Base-by-base conservation (phyloP, 2,113 vertebrate genomes). In the Solenodon paradoxus region DNA sequence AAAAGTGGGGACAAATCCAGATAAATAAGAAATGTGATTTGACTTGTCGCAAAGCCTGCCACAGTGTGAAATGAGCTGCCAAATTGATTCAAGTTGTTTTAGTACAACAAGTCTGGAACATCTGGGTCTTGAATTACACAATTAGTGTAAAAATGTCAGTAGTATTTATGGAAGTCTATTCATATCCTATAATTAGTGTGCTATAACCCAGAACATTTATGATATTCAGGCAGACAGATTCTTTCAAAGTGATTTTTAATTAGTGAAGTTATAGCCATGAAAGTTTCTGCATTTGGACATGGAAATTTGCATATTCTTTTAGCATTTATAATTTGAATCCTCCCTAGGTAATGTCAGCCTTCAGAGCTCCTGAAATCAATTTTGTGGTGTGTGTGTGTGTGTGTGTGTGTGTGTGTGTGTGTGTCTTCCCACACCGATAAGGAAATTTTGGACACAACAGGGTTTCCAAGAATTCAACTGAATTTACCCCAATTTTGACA, bases 81-180 rank as follows among this genome's bases (percentile, higher is more conserved):
- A 94, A 97, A 96, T 47, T 96, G 96, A 98, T 96, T 98, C 96
- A 95, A 94, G 84, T 93, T 97, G 95, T 97, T 97, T 98, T 96
- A 95, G 88, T 78, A 91, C 88, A 97, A 95, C 51, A 92, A 94
- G 83, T 97, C 75, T 78, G 92, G 93, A 92, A 93, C 77, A 83
- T 63, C 55, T 0, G 16, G 92, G 72, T 95, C 42, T 98, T 94
- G 92, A 96, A 94, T 98, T 98, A 95, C 55, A 69, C 9, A 96
- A 95, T 97, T 97, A 97, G 91, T 82, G 66, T 89, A 93, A 97
- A 96, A 95, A 96, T 94, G 95, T 96, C 86, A 87, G 59, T 89
- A 88, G 88, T 90, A 92, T 97, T 98, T 97, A 92, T 94, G 87
- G 92, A 94, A 97, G 17, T 75, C 93, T 89, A 35, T 83, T 97